phyloP scores from a whole-genome alignment of 2,113 vertebrate genomes.

The Hyperoodon ampullatus region DNA sequence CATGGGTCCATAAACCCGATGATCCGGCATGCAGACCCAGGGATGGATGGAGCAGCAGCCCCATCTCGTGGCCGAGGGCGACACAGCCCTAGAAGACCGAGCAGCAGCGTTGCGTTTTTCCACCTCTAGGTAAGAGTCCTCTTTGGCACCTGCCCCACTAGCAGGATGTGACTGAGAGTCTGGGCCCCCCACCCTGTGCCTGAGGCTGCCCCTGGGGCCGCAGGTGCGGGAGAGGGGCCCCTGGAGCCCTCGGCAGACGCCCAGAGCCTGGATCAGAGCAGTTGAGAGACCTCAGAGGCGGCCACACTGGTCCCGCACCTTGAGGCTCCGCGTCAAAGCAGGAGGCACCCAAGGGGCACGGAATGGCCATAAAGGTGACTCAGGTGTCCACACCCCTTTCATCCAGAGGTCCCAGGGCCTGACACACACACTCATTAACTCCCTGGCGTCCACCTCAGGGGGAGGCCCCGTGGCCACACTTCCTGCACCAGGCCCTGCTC shows the following conservation, averaged over 20 bases:
- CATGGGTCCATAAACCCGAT: accelerated
- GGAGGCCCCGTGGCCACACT: neutral
- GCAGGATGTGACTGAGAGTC: neutral
- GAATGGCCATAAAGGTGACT: neutral
- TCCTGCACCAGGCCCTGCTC: neutral
- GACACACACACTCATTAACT: neutral
- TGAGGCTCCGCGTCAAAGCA: too few relatives aligned
- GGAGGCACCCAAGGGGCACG: accelerated
- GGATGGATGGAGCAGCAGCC: neutral
- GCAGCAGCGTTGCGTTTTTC: accelerated
- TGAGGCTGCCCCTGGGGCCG: neutral
- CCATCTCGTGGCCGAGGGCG: accelerated
- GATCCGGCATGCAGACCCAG: neutral
- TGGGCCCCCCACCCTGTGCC: neutral
- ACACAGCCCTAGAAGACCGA: neutral
- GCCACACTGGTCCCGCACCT: neutral
- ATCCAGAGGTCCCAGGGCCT: neutral
- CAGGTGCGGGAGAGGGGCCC: neutral
- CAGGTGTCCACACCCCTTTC: neutral
- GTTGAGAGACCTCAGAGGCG: neutral
- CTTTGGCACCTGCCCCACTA: accelerated
- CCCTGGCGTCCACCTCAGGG: neutral
- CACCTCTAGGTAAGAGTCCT: neutral
- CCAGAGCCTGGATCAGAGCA: neutral
- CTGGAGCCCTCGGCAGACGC: neutral